Evolutionary conservation across 2,113 vertebrate genomes (phyloP).

Genomic region (cattle (Bos taurus)): ARS-UCD2.0 NC_037334.1:84462501-84463000

Average conservation of each 20-base stretch:
- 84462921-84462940: not conserved
- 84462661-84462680: not conserved
- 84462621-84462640: not conserved
- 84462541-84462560: not conserved
- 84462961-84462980: not conserved
- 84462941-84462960: not conserved
- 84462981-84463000: constrained; percentile 32
- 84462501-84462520: rapidly evolving
- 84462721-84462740: not conserved
- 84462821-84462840: not conserved
- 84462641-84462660: not conserved
- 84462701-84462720: not conserved
- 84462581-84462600: not conserved
- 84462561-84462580: not conserved
- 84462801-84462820: not conserved
- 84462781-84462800: not conserved
- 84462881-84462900: constrained; percentile 41
- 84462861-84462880: not conserved
- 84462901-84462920: constrained; percentile 48
- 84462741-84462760: not conserved
- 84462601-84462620: not conserved
- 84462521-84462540: not conserved
- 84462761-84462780: not conserved
- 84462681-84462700: not conserved
- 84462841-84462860: constrained; percentile 20